Evolutionary conservation across 2,113 vertebrate genomes (phyloP), one percentile per base, ranked within the genome.

Genomic region (Myxocyprinus asiaticus): DNA sequence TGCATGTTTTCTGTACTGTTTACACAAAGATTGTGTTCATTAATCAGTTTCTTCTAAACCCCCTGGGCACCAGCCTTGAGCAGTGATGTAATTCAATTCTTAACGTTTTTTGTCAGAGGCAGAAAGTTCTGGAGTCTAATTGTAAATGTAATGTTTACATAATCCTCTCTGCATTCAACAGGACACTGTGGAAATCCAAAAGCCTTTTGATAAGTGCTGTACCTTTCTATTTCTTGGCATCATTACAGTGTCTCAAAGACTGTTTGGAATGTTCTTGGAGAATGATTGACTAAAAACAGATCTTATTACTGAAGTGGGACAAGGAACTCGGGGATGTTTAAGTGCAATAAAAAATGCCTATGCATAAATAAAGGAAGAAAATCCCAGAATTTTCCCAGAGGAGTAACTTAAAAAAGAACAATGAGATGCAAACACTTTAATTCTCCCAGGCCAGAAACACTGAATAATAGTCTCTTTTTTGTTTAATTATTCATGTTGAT

Each of bases 401-500:
- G 81, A 87, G 81, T 86, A 81, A 79, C 75, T 80, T 76, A 51
- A 70, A 82, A 85, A 83, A 83, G 80, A 83, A 85, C 81, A 88
- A 85, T 75, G 81, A 88, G 81, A 87, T 78, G 83, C 86, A 89
- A 87, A 89, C 78, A 78, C 77, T 88, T 86, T 67, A 79, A 87
- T 88, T 89, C 90, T 85, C 73, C 56, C 50, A 58, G 91, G 86
- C 81, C 82, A 82, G 75, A 53, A 69, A 84, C 70, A 78, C 85
- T 86, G 88, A 91, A 90, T 88, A 87, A 87, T 87, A 87, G 33
- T 67, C 84, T 79, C 87, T 86, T 79, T 85, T 87, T 84, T 88
- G 78, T 77, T 92, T 90, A 91, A 92, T 92, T 92, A 92, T 93
- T 92, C 84, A 93, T 90, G 89, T 59, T 53, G 77, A 85, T 89